Percentiles rank a stretch among this genome's conserved stretches.
These are phyloP conservation scores for Gopherus evgoodei DNA, from an alignment of 2,113 vertebrate genomes.

Conservation along the genomic window DNA sequence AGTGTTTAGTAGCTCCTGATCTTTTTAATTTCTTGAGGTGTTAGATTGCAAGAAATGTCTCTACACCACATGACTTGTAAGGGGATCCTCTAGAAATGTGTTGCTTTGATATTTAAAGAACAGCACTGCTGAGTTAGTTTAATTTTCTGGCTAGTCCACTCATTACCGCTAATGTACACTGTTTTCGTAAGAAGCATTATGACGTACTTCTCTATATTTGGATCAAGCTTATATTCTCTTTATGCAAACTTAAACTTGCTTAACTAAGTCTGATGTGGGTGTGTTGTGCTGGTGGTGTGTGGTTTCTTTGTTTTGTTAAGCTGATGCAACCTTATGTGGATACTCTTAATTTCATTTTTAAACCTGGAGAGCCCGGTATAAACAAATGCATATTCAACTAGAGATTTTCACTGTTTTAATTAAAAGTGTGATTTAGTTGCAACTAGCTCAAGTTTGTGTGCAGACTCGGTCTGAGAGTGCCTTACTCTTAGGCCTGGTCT, in stretches of 20 bases:
- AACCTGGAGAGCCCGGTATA: background rate
- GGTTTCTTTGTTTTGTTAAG: background rate
- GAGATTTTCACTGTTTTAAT: background rate
- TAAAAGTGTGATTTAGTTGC: background rate
- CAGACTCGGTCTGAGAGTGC: background rate
- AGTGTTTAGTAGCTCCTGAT: background rate
- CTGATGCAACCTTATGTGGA: background rate
- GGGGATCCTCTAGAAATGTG: too few species aligned
- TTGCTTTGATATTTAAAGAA: background rate
- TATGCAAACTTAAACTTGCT: background rate
- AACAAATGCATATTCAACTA: background rate
- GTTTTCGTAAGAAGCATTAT: background rate
- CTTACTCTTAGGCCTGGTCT: background rate
- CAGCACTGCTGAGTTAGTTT: background rate
- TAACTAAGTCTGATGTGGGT: background rate
- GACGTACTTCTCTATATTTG: background rate
- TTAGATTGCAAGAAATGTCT: background rate
- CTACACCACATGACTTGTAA: background rate
- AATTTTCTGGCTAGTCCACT: background rate
- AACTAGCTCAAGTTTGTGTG: background rate
- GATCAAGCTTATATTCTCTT: background rate
- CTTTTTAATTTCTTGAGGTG: background rate
- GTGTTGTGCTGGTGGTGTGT: too few species aligned
- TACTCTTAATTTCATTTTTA: background rate
- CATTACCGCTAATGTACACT: background rate